Evolutionary conservation across 2,113 vertebrate genomes (phyloP).

Genomic region (Anolis carolinensis): DNA sequence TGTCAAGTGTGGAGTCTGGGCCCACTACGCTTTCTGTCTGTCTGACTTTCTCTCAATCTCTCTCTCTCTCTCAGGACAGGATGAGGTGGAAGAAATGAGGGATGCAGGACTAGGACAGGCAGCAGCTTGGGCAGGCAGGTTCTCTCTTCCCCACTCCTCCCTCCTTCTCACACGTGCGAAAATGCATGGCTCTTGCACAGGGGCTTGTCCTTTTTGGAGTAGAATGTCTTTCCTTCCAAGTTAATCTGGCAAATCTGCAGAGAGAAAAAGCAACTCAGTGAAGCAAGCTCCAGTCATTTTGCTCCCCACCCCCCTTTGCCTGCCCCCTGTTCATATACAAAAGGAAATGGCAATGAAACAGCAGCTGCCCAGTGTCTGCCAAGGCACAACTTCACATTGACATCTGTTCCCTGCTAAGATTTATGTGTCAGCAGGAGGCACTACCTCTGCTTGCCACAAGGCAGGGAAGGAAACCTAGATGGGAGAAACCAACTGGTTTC

Average conservation of each 20-base stretch:
- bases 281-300: conserved; percentile 19
- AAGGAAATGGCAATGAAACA: neutral
- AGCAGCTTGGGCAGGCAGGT: conserved; percentile 13
- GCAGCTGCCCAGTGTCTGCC: neutral
- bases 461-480: neutral
- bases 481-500: too few species aligned
- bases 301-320: neutral
- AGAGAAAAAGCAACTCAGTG: neutral
- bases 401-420: neutral
- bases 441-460: neutral
- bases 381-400: neutral
- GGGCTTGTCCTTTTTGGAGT: conserved; percentile 98
- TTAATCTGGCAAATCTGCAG: conserved; percentile 96
- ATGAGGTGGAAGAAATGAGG: neutral
- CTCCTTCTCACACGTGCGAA: conserved; percentile 87
- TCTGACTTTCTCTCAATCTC: neutral
- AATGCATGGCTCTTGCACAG: conserved; percentile 99
- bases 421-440: neutral
- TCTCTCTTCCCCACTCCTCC: neutral
- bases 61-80: neutral
- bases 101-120: conserved; percentile 2
- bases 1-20: neutral
- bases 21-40: neutral
- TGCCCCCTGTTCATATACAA: neutral
- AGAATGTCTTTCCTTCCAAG: conserved; percentile 99